Evolutionary conservation across 2,797 vertebrate species (phyloP).

Genomic region (Graptemys geographica): DNA sequence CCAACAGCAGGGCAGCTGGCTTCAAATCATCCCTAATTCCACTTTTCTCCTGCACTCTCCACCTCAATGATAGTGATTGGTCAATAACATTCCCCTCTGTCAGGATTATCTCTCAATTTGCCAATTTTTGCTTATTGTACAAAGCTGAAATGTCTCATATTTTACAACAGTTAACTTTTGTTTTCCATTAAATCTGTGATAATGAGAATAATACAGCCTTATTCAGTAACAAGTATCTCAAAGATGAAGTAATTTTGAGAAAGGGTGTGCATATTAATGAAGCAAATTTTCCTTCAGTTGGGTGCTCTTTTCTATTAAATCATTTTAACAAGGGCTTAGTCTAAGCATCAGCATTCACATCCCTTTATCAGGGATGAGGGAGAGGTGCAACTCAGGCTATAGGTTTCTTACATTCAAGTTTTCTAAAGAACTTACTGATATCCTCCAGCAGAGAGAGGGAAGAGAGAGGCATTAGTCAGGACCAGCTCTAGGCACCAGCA

Average conservation of each 20-base stretch:
- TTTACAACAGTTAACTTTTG: constrained; percentile 36
- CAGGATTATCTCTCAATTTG: neutral
- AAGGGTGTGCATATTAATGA: constrained; percentile 12
- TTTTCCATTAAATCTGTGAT: constrained; percentile 45
- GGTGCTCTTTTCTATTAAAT: neutral
- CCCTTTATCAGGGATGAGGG: neutral
- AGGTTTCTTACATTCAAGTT: neutral
- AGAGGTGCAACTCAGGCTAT: neutral
- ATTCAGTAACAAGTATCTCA: constrained; percentile 17
- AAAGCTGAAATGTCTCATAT: constrained; percentile 17
- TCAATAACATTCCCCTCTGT: neutral
- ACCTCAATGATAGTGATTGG: neutral
- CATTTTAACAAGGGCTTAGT: neutral
- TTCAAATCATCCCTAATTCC: neutral
- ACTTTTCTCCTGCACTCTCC: neutral
- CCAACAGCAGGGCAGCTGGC: neutral
- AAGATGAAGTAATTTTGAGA: neutral
- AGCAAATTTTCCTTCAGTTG: constrained; percentile 10
- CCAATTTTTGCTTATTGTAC: constrained; percentile 35
- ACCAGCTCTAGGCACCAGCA: no score
- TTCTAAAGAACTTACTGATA: neutral
- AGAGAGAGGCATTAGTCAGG: neutral
- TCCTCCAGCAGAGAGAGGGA: neutral
- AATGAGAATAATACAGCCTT: neutral
- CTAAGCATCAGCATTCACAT: neutral